Conservation (phyloP, 1,140 invertebrate genomes). For the Halictus rubicundus region DNA sequence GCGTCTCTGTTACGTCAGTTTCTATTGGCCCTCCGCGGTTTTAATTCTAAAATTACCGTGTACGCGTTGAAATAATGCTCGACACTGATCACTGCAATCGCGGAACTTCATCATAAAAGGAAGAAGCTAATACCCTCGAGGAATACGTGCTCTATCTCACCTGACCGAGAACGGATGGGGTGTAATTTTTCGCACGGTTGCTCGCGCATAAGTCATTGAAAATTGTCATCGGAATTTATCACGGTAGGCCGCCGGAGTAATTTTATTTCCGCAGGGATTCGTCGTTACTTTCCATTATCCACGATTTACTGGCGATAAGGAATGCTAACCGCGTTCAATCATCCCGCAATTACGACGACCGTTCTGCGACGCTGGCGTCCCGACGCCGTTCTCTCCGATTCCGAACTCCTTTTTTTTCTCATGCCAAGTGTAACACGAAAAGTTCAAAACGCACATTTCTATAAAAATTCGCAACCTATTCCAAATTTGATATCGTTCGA, state of each 20-base stretch:
- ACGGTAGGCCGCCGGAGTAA: conserved; percentile 17
- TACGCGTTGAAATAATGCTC: too few relatives aligned
- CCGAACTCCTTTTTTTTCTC: too few relatives aligned
- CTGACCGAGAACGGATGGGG: conserved; percentile 46
- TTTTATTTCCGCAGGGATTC: conserved; percentile 41
- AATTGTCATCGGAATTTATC: conserved; percentile 53
- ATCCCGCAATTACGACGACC: conserved; percentile 28
- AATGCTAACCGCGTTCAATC: conserved; percentile 23
- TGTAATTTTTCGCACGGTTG: conserved; percentile 44
- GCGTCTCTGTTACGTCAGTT: too few relatives aligned
- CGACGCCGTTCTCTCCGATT: too few relatives aligned
- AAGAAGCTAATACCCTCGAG: conserved; percentile 2
- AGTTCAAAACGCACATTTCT: too few relatives aligned
- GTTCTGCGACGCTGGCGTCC: background rate
- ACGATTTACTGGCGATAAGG: conserved; percentile 19
- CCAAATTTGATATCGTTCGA: too few relatives aligned
- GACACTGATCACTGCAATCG: conserved; percentile 28
- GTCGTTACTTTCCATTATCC: conserved; percentile 41
- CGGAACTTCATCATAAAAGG: background rate
- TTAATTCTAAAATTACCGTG: too few relatives aligned
- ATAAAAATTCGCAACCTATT: too few relatives aligned
- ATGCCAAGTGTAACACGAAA: too few relatives aligned
- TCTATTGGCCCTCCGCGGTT: too few relatives aligned
- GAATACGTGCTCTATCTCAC: conserved; percentile 34
- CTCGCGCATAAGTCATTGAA: conserved; percentile 53